phyloP scores from a whole-genome alignment of 1,140 invertebrate species.

The Brachionus manjavacas region DNA sequence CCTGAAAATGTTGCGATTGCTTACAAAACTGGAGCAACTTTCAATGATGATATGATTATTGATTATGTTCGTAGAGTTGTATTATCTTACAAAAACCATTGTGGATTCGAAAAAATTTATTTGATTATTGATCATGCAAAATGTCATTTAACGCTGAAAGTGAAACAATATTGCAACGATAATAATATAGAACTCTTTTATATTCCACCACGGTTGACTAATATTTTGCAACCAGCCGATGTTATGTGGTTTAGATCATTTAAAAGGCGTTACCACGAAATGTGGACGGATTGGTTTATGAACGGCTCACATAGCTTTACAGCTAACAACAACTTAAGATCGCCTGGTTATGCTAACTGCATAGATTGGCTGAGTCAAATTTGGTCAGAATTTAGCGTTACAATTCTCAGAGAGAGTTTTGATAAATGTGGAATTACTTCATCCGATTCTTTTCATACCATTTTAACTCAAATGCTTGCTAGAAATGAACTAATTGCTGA shows the following conservation, averaged over 20 bases:
- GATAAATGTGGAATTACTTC: too few relatives aligned
- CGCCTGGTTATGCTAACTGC: too few relatives aligned
- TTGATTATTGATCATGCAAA: background rate
- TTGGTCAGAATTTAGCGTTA: background rate
- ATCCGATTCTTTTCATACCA: too few relatives aligned
- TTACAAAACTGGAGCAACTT: slow-evolving; percentile 1
- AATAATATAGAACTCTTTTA: background rate
- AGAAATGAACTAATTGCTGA: too few relatives aligned
- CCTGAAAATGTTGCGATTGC: background rate
- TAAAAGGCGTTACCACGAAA: background rate
- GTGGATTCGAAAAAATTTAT: background rate
- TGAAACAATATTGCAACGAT: background rate
- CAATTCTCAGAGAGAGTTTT: background rate
- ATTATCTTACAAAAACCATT: background rate
- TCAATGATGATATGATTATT: background rate
- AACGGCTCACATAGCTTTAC: background rate
- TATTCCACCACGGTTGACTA: background rate
- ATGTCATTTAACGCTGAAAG: background rate
- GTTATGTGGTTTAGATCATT: background rate
- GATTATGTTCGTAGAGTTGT: background rate
- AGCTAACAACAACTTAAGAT: too few relatives aligned
- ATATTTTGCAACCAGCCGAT: slow-evolving; percentile 4
- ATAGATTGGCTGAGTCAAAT: background rate
- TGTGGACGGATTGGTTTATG: background rate
- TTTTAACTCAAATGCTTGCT: too few relatives aligned